phyloP scores from a whole-genome alignment of 2,113 vertebrate genomes.

The Craseonycteris thonglongyai region DNA sequence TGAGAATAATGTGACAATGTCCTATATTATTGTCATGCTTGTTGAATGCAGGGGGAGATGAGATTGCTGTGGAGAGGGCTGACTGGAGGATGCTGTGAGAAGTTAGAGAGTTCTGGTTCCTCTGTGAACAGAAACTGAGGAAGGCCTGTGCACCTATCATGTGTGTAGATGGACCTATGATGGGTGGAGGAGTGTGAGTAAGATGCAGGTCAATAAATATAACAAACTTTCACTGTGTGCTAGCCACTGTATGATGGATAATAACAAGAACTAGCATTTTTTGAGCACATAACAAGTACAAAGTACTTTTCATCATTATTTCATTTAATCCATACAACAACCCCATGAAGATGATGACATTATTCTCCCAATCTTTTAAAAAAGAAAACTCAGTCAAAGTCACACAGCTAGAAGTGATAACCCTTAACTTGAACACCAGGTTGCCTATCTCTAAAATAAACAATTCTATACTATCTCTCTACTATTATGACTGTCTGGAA shows the following conservation, averaged over 20 bases:
- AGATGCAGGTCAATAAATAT: not conserved
- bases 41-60: not conserved
- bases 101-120: not conserved
- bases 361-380: not conserved
- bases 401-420: not conserved
- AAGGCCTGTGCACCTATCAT: not conserved
- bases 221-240: not conserved
- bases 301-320: not conserved
- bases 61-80: not conserved
- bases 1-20: conserved; percentile 34
- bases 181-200: not conserved
- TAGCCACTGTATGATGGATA: not conserved
- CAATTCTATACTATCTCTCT: not conserved
- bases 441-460: not conserved
- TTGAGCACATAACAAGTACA: not conserved
- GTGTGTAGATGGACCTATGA: not conserved
- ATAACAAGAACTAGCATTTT: not conserved
- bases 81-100: not conserved
- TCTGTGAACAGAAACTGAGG: not conserved
- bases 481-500: not conserved
- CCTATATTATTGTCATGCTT: conserved; percentile 13
- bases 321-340: not conserved
- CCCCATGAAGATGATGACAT: not conserved
- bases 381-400: not conserved
- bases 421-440: not conserved